These are phyloP conservation scores for Piezodorus guildinii DNA, from an alignment of 1,140 invertebrate species.

Conservation along the genomic window DNA sequence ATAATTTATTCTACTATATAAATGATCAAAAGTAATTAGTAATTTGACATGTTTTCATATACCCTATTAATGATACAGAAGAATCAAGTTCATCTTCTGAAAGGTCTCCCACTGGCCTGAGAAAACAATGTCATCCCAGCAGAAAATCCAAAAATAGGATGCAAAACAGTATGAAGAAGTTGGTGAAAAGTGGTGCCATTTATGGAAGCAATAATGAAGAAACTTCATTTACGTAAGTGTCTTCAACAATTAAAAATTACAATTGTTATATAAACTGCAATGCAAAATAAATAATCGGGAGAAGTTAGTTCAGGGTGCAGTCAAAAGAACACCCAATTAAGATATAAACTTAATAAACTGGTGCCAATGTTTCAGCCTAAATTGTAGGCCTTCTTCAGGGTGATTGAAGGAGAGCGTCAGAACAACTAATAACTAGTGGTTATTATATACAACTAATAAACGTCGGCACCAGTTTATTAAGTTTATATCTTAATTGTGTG, in stretches of 20 bases:
- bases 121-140: constrained; percentile 47
- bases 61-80: constrained; percentile 38
- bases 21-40: neutral
- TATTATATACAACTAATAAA: too few species aligned
- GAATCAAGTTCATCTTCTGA: constrained; percentile 60
- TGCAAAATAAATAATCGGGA: too few species aligned
- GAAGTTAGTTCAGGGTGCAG: too few species aligned
- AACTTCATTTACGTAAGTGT: constrained; percentile 58
- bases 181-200: constrained; percentile 58
- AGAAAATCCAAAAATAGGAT: constrained; percentile 49
- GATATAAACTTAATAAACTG: too few species aligned
- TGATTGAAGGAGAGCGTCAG: too few species aligned
- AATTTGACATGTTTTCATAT: neutral
- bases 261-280: too few species aligned
- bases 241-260: neutral
- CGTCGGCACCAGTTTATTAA: too few species aligned
- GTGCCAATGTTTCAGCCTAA: too few species aligned
- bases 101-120: constrained; percentile 48
- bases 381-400: too few species aligned
- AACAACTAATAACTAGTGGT: too few species aligned
- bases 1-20: neutral
- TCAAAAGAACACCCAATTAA: too few species aligned
- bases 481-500: too few species aligned
- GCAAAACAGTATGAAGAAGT: constrained; percentile 42
- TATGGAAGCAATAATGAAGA: constrained; percentile 69